These are phyloP conservation scores for Melanotaenia parkinsoni DNA, from an alignment of 2,797 vertebrate genomes.

Conservation along the genomic window DNA sequence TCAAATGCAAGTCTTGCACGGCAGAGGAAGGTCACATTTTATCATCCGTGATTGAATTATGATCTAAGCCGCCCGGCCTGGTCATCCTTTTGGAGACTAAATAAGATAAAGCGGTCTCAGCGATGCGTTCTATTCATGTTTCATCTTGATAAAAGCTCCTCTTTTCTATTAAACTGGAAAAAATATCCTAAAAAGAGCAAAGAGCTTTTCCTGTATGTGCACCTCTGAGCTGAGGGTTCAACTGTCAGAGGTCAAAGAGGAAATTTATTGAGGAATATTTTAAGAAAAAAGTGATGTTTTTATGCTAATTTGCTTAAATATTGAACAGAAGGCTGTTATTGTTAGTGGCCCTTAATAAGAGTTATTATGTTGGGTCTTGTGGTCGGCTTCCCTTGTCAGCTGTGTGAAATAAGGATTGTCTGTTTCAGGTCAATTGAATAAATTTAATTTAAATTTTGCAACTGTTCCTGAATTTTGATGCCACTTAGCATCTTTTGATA, in stretches of 20 bases:
- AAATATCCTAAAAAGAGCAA: slow-evolving; percentile 25
- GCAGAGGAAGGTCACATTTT: slow-evolving; percentile 48
- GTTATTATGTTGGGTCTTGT: slow-evolving; percentile 26
- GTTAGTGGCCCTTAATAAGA: slow-evolving; percentile 18
- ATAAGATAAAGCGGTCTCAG: slow-evolving; percentile 43
- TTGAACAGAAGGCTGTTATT: slow-evolving; percentile 17
- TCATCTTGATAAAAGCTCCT: slow-evolving; percentile 36
- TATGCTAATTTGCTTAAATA: background rate
- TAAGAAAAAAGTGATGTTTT: background rate
- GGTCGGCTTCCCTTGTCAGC: slow-evolving; percentile 13
- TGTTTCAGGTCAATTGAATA: background rate
- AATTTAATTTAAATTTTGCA: background rate
- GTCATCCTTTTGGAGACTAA: slow-evolving; percentile 44
- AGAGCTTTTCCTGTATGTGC: slow-evolving; percentile 18
- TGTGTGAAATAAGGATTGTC: slow-evolving; percentile 4
- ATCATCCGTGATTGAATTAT: slow-evolving; percentile 51
- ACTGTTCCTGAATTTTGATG: background rate
- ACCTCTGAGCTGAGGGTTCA: slow-evolving; percentile 10
- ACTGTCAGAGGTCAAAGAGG: slow-evolving; percentile 31
- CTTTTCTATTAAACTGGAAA: slow-evolving; percentile 34
- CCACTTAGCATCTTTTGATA: background rate
- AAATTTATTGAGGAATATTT: background rate
- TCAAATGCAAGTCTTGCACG: slow-evolving; percentile 36
- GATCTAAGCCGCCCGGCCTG: slow-evolving; percentile 15
- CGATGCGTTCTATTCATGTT: slow-evolving; percentile 24